Percentiles rank a stretch among this genome's conserved stretches.
Evolutionary conservation across 2,113 vertebrate species (phyloP).

Genomic region (Pionites leucogaster): DNA sequence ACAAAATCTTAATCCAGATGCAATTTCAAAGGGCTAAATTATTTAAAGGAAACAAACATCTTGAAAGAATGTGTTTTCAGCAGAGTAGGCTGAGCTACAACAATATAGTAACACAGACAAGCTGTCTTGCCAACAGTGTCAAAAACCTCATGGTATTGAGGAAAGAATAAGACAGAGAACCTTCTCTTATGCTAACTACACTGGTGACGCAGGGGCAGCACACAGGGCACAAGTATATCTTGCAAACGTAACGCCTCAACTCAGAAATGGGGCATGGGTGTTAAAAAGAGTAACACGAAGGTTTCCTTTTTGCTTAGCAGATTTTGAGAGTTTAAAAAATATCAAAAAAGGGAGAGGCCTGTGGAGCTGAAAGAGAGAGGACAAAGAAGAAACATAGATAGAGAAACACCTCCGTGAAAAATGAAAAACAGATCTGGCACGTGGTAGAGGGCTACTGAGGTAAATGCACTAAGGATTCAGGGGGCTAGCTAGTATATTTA

Average conservation of each 20-base stretch:
- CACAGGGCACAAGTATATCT: rapidly evolving
- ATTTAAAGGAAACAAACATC: conserved; percentile 48
- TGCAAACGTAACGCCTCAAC: background rate
- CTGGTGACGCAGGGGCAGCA: background rate
- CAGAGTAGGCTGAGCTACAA: background rate
- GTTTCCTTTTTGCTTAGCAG: background rate
- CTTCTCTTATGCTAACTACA: background rate
- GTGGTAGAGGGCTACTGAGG: background rate
- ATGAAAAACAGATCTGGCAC: background rate
- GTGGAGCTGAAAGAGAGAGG: background rate
- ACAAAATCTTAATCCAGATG: conserved; percentile 33
- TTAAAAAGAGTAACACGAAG: background rate
- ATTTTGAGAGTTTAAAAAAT: background rate
- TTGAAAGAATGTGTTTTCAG: conserved; percentile 39
- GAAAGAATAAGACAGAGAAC: background rate
- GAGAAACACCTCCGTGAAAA: background rate
- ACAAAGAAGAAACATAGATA: background rate
- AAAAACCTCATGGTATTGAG: background rate
- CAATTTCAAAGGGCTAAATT: conserved; percentile 18
- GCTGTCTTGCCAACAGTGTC: background rate
- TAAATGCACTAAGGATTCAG: background rate
- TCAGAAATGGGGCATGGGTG: background rate
- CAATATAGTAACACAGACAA: conserved; percentile 36
- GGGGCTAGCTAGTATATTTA: background rate
- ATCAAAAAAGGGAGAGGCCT: background rate